Evolutionary conservation across 2,113 vertebrate species (phyloP).

Genomic region (Lepus timidus): DNA sequence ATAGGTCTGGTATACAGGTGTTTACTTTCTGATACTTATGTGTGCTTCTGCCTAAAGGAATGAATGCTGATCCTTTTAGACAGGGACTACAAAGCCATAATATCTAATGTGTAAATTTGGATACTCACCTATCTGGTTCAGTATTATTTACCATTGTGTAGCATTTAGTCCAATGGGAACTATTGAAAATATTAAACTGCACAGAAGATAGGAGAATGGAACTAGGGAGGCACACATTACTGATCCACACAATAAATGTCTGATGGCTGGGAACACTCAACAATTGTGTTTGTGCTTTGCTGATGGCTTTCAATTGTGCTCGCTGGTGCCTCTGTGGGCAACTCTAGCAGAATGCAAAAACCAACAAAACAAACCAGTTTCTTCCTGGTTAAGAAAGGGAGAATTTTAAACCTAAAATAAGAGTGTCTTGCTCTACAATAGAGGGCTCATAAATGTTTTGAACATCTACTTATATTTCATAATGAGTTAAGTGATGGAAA

Average conservation of each 20-base stretch:
- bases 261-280: neutral
- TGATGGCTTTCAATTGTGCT: neutral
- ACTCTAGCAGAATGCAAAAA: neutral
- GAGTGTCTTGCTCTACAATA: neutral
- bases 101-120: slow-evolving; percentile 29
- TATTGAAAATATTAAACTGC: slow-evolving; percentile 12
- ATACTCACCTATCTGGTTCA: neutral
- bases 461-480: neutral
- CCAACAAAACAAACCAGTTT: neutral
- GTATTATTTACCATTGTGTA: neutral
- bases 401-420: neutral
- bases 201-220: neutral
- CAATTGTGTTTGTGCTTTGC: neutral
- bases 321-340: neutral
- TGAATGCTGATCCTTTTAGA: neutral
- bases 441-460: neutral
- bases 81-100: neutral
- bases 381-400: slow-evolving; percentile 9
- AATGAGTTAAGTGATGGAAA: neutral
- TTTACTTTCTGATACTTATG: neutral
- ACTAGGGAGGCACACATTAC: neutral
- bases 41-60: slow-evolving; percentile 5
- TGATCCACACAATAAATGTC: neutral
- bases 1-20: neutral
- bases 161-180: neutral